Conservation (phyloP, 2,113 vertebrate genomes). For the Heterochromis multidens region DNA sequence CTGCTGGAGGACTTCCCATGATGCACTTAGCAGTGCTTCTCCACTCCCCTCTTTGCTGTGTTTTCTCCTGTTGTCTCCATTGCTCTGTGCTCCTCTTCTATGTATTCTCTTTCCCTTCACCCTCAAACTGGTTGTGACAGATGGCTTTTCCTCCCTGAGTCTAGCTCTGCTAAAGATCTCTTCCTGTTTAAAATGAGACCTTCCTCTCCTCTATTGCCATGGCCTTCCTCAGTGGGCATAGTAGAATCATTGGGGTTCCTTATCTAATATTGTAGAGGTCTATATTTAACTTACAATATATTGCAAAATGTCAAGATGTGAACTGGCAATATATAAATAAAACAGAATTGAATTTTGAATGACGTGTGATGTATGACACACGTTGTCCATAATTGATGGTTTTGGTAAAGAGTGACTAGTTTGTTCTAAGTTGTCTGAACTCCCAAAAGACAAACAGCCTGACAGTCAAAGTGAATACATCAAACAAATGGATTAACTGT, state of each 20-base stretch:
- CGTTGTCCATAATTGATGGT: not conserved
- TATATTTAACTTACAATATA: not conserved
- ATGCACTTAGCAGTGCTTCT: not conserved
- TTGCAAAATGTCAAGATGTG: not conserved
- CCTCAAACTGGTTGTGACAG: not conserved
- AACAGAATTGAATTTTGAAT: not conserved
- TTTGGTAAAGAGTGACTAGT: conserved; percentile 32
- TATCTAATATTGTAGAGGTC: not conserved
- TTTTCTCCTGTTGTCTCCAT: not conserved
- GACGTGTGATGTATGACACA: not conserved
- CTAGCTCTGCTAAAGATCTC: not conserved
- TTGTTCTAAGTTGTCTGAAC: conserved; percentile 56
- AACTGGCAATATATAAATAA: not conserved
- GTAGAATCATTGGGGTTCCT: not conserved
- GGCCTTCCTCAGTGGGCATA: not conserved
- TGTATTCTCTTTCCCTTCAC: not conserved
- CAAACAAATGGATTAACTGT: conserved; percentile 36
- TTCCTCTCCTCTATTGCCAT: not conserved
- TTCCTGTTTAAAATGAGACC: not conserved
- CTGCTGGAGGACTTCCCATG: not conserved
- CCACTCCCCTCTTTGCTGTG: not conserved
- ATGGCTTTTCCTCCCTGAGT: not conserved
- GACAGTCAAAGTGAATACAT: conserved; percentile 1
- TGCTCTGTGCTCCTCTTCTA: not conserved
- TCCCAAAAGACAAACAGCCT: conserved; percentile 30